Conservation (phyloP, 2,797 vertebrate species). For the Rhynchonycteris naso region DNA sequence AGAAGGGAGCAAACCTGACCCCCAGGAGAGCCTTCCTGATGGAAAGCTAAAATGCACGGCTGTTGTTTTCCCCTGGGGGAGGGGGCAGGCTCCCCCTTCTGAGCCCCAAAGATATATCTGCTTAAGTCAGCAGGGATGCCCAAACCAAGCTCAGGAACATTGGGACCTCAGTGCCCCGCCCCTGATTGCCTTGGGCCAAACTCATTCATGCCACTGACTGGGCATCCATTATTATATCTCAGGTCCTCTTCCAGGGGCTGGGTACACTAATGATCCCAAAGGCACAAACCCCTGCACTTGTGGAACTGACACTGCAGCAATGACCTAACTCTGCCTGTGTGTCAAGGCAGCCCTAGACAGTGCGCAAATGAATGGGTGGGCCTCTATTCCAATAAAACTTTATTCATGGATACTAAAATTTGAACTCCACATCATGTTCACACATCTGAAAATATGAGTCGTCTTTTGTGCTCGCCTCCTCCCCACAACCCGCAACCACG, state of each 20-base stretch:
- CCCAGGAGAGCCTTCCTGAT: too few relatives aligned
- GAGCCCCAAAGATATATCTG: not conserved
- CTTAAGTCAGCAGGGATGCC: not conserved
- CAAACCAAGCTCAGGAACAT: not conserved
- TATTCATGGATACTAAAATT: constrained; percentile 3
- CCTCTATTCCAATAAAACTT: constrained; percentile 10
- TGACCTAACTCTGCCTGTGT: not conserved
- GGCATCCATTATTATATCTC: not conserved
- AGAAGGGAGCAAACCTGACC: not conserved
- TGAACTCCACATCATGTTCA: not conserved
- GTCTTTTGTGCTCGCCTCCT: not conserved
- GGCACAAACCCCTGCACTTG: not conserved
- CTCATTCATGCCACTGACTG: not conserved
- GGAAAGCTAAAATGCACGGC: not conserved
- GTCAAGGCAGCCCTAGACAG: not conserved
- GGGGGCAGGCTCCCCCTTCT: not conserved
- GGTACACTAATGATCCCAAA: not conserved
- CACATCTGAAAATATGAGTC: not conserved
- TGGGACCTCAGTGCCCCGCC: not conserved
- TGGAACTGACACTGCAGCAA: not conserved
- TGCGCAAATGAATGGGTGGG: not conserved
- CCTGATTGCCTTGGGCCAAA: not conserved
- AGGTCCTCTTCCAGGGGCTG: not conserved
- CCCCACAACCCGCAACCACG: not conserved
- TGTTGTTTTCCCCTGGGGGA: rapidly evolving